A percentile compares a stretch with the other conserved stretches of the same genome.
Evolutionary conservation across 2,797 vertebrate species (phyloP).

Genomic region (Xenops minutus): DNA sequence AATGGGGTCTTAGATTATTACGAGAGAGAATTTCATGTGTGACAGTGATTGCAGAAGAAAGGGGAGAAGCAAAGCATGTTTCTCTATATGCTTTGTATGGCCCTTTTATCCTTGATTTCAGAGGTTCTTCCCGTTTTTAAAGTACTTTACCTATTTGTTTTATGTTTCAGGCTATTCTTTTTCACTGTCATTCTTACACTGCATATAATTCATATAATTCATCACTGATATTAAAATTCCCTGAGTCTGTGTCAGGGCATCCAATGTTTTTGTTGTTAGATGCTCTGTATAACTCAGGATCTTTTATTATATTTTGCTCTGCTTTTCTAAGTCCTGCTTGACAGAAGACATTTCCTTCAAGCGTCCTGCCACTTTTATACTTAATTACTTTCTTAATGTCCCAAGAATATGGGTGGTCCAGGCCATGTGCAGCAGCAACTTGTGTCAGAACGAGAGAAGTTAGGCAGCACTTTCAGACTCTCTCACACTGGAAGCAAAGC

Average conservation of each 20-base stretch:
- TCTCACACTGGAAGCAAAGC: not conserved
- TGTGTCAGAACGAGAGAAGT: not conserved
- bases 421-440: not conserved
- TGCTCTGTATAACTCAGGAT: not conserved
- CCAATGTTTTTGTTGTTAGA: not conserved
- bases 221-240: not conserved
- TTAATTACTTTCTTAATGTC: not conserved
- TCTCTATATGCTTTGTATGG: not conserved
- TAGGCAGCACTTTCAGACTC: not conserved
- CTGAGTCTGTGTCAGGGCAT: not conserved
- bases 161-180: not conserved
- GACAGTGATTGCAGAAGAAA: not conserved
- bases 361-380: not conserved
- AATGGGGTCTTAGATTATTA: not conserved
- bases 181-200: not conserved
- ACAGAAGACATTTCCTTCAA: not conserved
- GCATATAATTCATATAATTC: not conserved
- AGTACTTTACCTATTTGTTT: not conserved
- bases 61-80: not conserved
- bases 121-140: not conserved
- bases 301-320: not conserved
- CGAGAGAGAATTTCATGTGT: not conserved
- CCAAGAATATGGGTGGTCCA: conserved; percentile 43
- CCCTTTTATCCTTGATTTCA: not conserved
- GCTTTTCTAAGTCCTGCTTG: conserved; percentile 6